phyloP scores from a whole-genome alignment of 2,113 vertebrate genomes.

The Pterophyllum scalare region DNA sequence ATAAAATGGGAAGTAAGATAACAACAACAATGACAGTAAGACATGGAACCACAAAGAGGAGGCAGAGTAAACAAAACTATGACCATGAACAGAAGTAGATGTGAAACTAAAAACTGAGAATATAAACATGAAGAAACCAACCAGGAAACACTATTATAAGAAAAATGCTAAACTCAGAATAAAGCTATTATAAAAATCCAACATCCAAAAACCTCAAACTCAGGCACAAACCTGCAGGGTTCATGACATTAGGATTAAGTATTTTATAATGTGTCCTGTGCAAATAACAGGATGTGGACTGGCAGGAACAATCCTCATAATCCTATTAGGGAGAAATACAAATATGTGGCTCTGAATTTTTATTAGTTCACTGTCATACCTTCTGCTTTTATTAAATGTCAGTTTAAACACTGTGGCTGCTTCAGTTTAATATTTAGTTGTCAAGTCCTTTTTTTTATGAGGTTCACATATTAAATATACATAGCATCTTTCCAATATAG shows the following conservation, averaged over 20 bases:
- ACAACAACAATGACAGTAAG: no score
- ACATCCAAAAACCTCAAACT: not conserved
- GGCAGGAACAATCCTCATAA: constrained; percentile 53
- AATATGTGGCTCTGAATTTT: constrained; percentile 54
- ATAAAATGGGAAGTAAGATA: not conserved
- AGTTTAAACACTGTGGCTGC: not conserved
- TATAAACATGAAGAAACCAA: no score
- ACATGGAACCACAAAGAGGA: no score
- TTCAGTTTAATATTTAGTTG: constrained; percentile 34
- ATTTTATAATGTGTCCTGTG: constrained; percentile 11
- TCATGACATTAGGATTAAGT: not conserved
- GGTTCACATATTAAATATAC: constrained; percentile 22
- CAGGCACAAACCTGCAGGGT: not conserved
- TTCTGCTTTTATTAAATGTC: constrained; percentile 45
- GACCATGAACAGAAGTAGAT: no score
- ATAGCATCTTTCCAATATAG: constrained; percentile 18
- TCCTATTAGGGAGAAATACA: constrained; percentile 62
- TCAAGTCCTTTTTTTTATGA: constrained; percentile 18
- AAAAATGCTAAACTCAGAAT: not conserved
- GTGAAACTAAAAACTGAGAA: not conserved
- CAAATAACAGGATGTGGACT: constrained; percentile 33
- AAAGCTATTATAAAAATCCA: not conserved
- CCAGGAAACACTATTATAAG: no score
- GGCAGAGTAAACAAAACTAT: no score
- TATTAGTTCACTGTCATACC: constrained; percentile 47